Base-by-base conservation (phyloP, 1,140 invertebrate species). In the Papilio polytes region DNA sequence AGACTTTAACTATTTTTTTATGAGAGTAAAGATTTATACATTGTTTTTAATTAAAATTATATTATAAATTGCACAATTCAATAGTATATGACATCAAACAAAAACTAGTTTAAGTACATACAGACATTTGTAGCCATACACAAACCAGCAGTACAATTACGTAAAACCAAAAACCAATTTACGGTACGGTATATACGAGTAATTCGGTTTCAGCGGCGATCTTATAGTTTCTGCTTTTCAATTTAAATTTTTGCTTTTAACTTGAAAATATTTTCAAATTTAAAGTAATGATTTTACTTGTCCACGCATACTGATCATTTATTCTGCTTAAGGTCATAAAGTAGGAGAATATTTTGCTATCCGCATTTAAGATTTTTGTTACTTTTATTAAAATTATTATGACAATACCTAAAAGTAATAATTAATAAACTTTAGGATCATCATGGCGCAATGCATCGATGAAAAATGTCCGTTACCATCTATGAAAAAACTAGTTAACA, bases 81-180 rank as follows among this genome's bases (percentile, higher is more conserved):
- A 26, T 66, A 66, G 2, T 31, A 70, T 36, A 36, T 12, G 36
- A 18, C 3, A 70, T 31, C 31, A 66, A 70, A 36, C 20, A 13
- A 12, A 63, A 31, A 63, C 13, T 13, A 31, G 63, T 70, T 70
- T 70, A 3, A 70, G 3, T 70, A 15, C 4, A 31, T 7, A 70
- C 1, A 18, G 3, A 70, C 63, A 20, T 18, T 20, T 18, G 53
- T 31, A 36, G 26, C 22, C 1, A 70, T 3, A 26, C 26, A 70
- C 63, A 70, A 31, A 70, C 6, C 63, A 6, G 1, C 13, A 6
- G 13, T 18, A 70, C 63, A 4, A 36, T 70, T 70, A 70, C 26
- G 63, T 70, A 70, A 70, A 70, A 70, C 63, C 63, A 70, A 70
- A 70, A 70, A 70, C 22, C 63, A 70, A 70, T 70, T 63, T 70